Percentiles rank a stretch among this genome's conserved stretches.
phyloP scores from a whole-genome alignment of 2,888 invertebrate species.

The Tachina lurida region DNA sequence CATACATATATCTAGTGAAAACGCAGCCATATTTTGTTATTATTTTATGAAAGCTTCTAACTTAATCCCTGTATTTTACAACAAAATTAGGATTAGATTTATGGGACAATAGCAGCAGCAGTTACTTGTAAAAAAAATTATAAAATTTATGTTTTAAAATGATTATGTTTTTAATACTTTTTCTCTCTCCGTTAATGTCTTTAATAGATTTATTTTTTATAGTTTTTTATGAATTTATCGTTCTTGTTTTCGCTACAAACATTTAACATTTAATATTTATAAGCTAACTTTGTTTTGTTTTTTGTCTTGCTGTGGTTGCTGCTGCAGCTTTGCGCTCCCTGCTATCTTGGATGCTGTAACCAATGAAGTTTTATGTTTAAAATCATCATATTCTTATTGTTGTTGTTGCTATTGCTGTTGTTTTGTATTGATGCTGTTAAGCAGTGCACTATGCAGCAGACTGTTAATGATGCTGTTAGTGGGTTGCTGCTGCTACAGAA shows the following conservation, averaged over 20 bases:
- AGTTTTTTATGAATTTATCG: conserved; percentile 39
- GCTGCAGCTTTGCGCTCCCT: conserved; percentile 1
- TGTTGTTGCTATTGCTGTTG: background rate
- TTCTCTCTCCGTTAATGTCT: conserved; percentile 36
- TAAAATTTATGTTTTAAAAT: conserved; percentile 46
- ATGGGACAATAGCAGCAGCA: conserved; percentile 29
- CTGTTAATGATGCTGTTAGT: conserved; percentile 33
- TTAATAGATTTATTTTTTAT: conserved; percentile 5
- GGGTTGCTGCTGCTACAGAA: conserved; percentile 26
- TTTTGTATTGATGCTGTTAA: background rate
- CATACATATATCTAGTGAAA: background rate
- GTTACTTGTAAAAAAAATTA: conserved; percentile 44
- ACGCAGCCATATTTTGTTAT: conserved; percentile 8
- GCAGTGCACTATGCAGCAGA: conserved; percentile 43
- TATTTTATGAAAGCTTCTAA: conserved; percentile 37
- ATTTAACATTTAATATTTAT: conserved; percentile 37
- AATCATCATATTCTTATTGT: background rate
- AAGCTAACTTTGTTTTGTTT: background rate
- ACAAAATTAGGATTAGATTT: conserved; percentile 48
- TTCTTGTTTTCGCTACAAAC: background rate
- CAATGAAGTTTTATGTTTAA: conserved; percentile 28
- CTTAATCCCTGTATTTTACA: conserved; percentile 26
- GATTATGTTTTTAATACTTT: background rate
- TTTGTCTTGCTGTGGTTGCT: conserved; percentile 1
- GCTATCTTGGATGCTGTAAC: conserved; percentile 33